Conservation (phyloP, 2,797 vertebrate genomes). For the Sebastes matsubarae region DNA sequence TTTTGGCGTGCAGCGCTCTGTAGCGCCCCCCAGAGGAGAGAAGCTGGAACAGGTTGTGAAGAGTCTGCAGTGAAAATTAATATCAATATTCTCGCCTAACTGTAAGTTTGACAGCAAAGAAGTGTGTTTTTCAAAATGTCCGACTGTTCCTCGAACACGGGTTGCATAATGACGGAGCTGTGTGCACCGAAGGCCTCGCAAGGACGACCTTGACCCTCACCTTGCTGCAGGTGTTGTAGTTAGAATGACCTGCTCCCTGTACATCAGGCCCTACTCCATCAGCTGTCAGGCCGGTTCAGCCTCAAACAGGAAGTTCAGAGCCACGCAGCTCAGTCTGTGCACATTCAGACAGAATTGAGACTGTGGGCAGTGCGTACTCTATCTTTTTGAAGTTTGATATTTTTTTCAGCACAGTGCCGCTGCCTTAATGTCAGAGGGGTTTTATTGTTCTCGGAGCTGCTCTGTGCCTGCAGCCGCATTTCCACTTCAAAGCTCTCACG, state of each 20-base stretch:
- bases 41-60: too few species aligned
- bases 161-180: background rate
- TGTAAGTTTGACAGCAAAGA: background rate
- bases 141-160: background rate
- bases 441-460: constrained; percentile 18
- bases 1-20: too few species aligned
- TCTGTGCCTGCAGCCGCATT: constrained; percentile 19
- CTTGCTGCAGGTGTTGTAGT: background rate
- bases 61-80: too few species aligned
- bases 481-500: constrained; percentile 26
- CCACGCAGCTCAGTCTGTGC: background rate
- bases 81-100: background rate
- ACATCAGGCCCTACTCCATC: background rate
- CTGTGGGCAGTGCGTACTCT: background rate
- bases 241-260: background rate
- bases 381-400: background rate
- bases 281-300: constrained; percentile 7
- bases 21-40: too few species aligned
- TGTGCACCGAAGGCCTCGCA: constrained; percentile 1
- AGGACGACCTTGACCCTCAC: constrained; percentile 8
- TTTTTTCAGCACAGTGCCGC: background rate
- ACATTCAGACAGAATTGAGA: background rate
- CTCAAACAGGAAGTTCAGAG: background rate
- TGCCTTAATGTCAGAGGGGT: background rate
- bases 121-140: background rate